Base-by-base conservation (phyloP, 2,113 vertebrate species). In the Tinamus guttatus region DNA sequence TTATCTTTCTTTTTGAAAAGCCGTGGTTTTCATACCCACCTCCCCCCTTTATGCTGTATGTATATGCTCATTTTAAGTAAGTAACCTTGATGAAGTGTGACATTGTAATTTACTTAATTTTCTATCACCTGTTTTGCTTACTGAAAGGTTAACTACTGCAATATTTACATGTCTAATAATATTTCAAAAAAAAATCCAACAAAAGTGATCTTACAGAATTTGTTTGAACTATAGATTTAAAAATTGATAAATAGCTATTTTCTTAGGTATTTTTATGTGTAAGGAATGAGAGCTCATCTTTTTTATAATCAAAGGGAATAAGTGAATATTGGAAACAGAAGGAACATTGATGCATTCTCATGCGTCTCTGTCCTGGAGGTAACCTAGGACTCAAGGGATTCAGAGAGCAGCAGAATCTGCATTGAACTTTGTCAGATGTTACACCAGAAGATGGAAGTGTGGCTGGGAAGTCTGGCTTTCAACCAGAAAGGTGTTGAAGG, bases 251-350 rank as follows among this genome's bases (percentile, higher is more conserved):
- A 78, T 41, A 68, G 15, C 81, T 89, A 13, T 81, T 41, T 94
- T 88, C 41, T 86, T 30, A 21, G 30, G 2, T 94, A 40, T 90
- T 88, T 91, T 90, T 78, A 60, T 75, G 67, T 41, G 43, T 64
- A 90, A 75, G 32, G 62, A 89, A 75, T 79, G 52, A 81, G 43
- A 51, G 5, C 71, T 4, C 40, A 64, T 73, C 62, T 41, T 83
- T 86, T 80, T 56, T 60, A 60, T 65, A 79, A 92, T 95, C 85
- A 90, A 93, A 94, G 64, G 28, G 95, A 94, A 94, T 78, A 92
- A 94, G 90, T 94, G 90, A 79, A 78, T 86, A 75, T 51, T 68
- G 60, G 77, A 52, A 89, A 64, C 52, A 78, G 71, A 84, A 88
- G 88, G 88, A 89, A 60, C 47, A 81, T 90, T 86, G 47, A 93